A percentile compares a stretch with the other conserved stretches of the same genome.
Evolutionary conservation across 2,113 vertebrate species (phyloP).

Genomic region (Tragelaphus scriptus): DNA sequence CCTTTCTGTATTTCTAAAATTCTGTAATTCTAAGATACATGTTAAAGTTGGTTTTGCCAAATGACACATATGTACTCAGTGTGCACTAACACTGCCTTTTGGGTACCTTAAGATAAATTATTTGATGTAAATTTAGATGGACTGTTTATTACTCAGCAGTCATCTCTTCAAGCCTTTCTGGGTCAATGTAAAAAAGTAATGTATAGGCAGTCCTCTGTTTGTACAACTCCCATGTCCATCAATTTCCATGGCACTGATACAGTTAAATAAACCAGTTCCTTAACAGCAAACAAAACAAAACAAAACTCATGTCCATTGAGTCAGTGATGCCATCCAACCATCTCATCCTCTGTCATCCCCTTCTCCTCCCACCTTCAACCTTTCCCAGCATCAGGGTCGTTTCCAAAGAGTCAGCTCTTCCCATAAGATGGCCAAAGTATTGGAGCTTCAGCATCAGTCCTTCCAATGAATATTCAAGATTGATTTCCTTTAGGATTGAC

Average conservation of each 20-base stretch:
- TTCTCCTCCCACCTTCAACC: neutral
- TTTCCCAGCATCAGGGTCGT: neutral
- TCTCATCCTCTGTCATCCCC: neutral
- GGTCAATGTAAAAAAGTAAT: neutral
- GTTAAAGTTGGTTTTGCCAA: neutral
- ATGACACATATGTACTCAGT: rapidly evolving
- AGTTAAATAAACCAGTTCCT: neutral
- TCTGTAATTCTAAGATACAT: neutral
- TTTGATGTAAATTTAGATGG: neutral
- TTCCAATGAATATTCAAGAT: neutral
- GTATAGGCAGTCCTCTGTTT: neutral
- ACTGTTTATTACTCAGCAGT: neutral
- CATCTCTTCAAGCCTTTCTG: neutral
- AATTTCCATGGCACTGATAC: neutral
- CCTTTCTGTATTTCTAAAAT: neutral
- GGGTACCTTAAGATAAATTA: neutral
- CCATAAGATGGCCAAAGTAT: neutral
- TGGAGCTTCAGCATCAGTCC: neutral
- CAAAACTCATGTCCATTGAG: neutral
- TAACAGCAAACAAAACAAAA: neutral
- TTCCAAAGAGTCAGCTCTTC: neutral
- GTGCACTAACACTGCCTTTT: rapidly evolving
- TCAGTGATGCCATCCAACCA: neutral
- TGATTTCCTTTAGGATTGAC: neutral
- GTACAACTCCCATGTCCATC: neutral